Evolutionary conservation across 1,140 invertebrate species (phyloP).

Genomic region (Condylostylus longicornis): DNA sequence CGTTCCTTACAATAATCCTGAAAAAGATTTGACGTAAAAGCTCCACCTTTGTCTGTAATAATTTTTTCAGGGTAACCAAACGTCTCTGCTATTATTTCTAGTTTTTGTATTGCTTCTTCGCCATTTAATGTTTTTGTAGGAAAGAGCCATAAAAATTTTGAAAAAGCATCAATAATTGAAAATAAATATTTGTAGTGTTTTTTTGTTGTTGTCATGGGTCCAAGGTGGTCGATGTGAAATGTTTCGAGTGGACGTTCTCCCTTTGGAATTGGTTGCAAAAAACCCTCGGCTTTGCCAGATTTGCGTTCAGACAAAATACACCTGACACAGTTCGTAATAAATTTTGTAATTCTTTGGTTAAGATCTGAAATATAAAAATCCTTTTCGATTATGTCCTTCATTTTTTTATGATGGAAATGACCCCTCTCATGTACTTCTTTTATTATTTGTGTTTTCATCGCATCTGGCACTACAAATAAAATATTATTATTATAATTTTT

Average conservation of each 20-base stretch:
- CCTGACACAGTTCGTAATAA: constrained; percentile 20
- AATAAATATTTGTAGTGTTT: constrained; percentile 33
- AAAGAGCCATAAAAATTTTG: constrained; percentile 31
- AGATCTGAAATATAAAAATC: constrained; percentile 30
- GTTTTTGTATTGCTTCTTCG: constrained; percentile 8
- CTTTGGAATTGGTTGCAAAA: constrained; percentile 19
- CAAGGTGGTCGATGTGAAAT: constrained; percentile 14
- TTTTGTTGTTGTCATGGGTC: constrained; percentile 22
- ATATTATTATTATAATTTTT: constrained; percentile 4
- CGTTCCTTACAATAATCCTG: constrained; percentile 14
- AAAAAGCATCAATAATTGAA: constrained; percentile 28
- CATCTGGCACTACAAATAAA: constrained; percentile 12
- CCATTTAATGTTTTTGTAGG: constrained; percentile 2
- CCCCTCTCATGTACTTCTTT: constrained; percentile 9
- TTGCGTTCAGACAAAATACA: constrained; percentile 20
- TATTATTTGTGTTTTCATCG: constrained; percentile 13
- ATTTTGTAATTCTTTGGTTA: constrained; percentile 16
- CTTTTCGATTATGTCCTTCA: constrained; percentile 18
- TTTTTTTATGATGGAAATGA: constrained; percentile 8
- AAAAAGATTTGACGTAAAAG: constrained; percentile 16
- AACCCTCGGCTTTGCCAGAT: constrained; percentile 28
- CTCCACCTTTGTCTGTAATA: constrained; percentile 20
- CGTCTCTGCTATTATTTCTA: constrained; percentile 10
- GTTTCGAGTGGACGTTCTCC: constrained; percentile 15
- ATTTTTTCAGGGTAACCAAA: constrained; percentile 27